Base-by-base conservation (phyloP, 2,888 invertebrate genomes). In the Tenthredo notha region DNA sequence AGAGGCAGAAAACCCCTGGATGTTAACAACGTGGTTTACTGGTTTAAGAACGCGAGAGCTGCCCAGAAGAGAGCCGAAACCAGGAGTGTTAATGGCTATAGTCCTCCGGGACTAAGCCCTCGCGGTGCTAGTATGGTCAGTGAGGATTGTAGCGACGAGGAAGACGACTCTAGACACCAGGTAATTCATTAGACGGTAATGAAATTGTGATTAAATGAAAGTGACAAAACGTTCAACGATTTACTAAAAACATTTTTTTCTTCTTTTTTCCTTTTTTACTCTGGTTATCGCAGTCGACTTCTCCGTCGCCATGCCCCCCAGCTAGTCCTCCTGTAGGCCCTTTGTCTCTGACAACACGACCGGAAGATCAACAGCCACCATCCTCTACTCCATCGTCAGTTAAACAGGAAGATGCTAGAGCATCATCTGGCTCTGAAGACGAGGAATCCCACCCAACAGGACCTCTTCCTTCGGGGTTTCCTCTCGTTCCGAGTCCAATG, bases 41-140 rank as follows among this genome's bases (percentile, higher is more conserved):
- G 98, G 98, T 99, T 99, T 94, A 99, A 99, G 93, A 99, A 99
- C 92, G 99, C 99, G 0, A 95, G 99, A 83, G 99, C 99, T 0
- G 98, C 98, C 0, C 98, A 98, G 92, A 98, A 99, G 91, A 95
- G 99, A 67, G 98, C 98, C 2, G 98, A 98, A 89, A 93, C 94
- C 77, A 92, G 94, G 40, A 94, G 93, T 65, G 90, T 94, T 78
- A 94, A 94, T 87, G 93, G 93, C 0, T 93, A 94, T 88, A 93
- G 93, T 86, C 93, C 93, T 50, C 93, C 93, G 18, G 93, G 93
- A 37, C 89, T 92, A 12, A 93, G 93, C 86, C 93, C 93, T 2
- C 91, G 94, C 82, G 93, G 92, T 21, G 93, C 93, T 21, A 94
- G 94, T 86, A 92, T 93, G 80, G 93, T 93, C 78, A 94, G 94